Base-by-base conservation (phyloP, 2,888 invertebrate species). In the Clivina fossor region DNA sequence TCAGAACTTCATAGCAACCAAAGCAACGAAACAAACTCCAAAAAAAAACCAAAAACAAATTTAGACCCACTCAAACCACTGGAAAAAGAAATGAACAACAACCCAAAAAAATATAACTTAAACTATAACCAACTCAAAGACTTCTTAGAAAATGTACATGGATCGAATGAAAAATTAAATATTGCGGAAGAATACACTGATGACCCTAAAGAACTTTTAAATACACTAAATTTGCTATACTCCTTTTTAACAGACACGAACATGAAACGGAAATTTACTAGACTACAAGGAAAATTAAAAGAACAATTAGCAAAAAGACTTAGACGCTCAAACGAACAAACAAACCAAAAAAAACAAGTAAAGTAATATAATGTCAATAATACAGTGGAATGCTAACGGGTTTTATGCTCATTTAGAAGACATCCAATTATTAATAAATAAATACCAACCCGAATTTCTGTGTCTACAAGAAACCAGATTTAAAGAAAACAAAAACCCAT, bases 321-420 rank as follows among this genome's bases (percentile, higher is more conserved):
- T 2, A 24, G 11, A 28, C 11, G 18, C 15, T 15, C 11, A 28
- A 43, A 15, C 11, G 7, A 11, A 26, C 26, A 7, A 26, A 5
- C 26, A 26, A 8, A 7, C 26, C 26, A 26, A 26, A 7, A 7
- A 5, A 26, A 8, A 7, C 40, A 4, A 3, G 24, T 24, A 20
- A 7, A 26, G 4, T 26, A 46, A 46, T 20, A n/a, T n/a, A n/a
- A 46, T 46, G 33, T 32, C 46, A 18, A 37, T 38, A 50, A 16
- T 38, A 2, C 49, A 50, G 13, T 50, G 49, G 49, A 50, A 50
- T 15, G 26, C 28, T 38, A 37, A 50, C 13, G 48, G 48, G 1
- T 48, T 37, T 24, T 48, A 37, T 9, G 16, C 37, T n/a, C 35
- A 37, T n/a, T 16, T 40, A 38, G 15, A 30, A 37, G 37, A 49